Conservation (phyloP, 2,113 vertebrate genomes). For the Caretta caretta region DNA sequence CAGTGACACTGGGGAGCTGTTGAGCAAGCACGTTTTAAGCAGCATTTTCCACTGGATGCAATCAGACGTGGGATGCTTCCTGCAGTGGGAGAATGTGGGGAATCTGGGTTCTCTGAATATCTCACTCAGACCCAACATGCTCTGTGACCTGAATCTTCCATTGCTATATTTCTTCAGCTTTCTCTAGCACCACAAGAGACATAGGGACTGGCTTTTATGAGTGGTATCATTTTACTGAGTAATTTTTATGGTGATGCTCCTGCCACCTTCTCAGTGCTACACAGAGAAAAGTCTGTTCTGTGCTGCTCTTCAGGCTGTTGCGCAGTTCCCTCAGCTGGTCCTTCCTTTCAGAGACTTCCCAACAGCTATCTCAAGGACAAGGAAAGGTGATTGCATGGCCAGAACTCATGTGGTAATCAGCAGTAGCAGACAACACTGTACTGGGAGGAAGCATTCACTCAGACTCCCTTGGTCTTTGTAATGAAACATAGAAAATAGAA, state of each 20-base stretch:
- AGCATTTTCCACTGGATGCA: neutral
- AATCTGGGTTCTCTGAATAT: neutral
- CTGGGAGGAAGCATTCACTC: too few species aligned
- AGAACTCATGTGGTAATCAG: too few species aligned
- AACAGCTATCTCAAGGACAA: too few species aligned
- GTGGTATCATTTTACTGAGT: neutral
- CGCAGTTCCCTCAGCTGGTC: neutral
- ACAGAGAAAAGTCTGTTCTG: neutral
- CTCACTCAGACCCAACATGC: fast-evolving
- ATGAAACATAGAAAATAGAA: too few species aligned
- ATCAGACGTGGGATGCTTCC: neutral
- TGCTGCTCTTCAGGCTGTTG: neutral
- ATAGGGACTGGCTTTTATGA: neutral
- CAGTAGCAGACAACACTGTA: too few species aligned
- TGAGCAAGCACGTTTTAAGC: neutral
- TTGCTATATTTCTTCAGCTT: neutral
- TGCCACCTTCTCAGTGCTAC: neutral
- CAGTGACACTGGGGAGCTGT: neutral
- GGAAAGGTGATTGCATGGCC: too few species aligned
- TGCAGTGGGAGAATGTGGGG: too few species aligned
- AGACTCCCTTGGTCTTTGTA: too few species aligned
- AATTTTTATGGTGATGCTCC: neutral
- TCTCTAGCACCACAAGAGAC: neutral
- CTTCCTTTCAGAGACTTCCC: neutral
- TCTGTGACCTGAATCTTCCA: neutral